Conservation (phyloP, 1,140 invertebrate genomes). For the Drosophila simulans region DNA sequence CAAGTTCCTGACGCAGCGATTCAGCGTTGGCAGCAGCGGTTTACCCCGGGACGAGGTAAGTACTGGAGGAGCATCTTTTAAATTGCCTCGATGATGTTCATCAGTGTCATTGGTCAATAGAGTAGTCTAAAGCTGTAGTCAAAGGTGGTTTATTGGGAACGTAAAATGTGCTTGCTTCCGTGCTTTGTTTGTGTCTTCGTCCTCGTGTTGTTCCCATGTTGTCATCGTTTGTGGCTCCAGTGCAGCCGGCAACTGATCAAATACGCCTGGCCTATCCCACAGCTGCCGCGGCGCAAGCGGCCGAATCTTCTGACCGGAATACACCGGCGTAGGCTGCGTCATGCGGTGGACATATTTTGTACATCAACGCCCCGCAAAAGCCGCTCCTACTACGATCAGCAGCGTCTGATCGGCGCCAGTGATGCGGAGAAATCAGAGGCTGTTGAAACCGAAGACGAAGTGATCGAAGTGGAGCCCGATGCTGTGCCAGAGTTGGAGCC, state of each 20-base stretch:
- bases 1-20: slow-evolving; percentile 72
- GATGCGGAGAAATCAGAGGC: slow-evolving; percentile 4
- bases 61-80: neutral
- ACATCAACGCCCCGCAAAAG: slow-evolving; percentile 75
- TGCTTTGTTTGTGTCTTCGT: slow-evolving; percentile 4
- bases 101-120: neutral
- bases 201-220: neutral
- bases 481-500: neutral
- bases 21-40: slow-evolving; percentile 66
- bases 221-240: slow-evolving; percentile 10
- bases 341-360: slow-evolving; percentile 34
- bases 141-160: neutral
- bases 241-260: slow-evolving; percentile 1
- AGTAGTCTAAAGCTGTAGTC: too few species aligned
- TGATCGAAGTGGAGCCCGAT: neutral
- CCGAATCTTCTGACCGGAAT: slow-evolving; percentile 26
- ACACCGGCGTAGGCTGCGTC: slow-evolving; percentile 48
- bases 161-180: neutral
- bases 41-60: slow-evolving; percentile 69
- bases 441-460: neutral
- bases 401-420: slow-evolving; percentile 29
- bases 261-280: slow-evolving; percentile 18
- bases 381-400: slow-evolving; percentile 62
- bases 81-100: neutral
- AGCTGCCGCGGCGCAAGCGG: slow-evolving; percentile 42